Base-by-base conservation (phyloP, 1,140 invertebrate genomes). In the Drosophila bocqueti region DNA sequence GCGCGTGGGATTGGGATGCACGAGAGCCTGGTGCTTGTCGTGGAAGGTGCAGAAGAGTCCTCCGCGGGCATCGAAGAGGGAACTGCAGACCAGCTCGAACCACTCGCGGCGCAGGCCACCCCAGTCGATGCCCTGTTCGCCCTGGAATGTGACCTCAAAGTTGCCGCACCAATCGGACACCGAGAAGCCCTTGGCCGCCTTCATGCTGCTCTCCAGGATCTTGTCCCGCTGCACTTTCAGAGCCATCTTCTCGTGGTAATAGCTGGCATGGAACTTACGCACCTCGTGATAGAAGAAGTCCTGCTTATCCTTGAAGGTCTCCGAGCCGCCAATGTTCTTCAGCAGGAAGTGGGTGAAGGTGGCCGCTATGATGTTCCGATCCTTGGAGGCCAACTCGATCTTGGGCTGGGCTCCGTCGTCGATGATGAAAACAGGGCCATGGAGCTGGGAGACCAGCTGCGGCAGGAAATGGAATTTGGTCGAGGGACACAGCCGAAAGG, bases 261-360 rank as follows among this genome's bases (percentile, higher is more conserved):
- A 96, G 75, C 96, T 97, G 78, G 96, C 96, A 94, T 97, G 97
- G 91, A 96, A 96, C 82, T 97, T 97, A 81, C 97, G 94, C 49
- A 99, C 95, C 94, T 98, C 97, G 92, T 97, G 97, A 93, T 98
- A 98, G 93, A 99, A 98, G 93, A 98, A 98, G 84, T 98, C 97
- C 93, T 98, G 97, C 92, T 99, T 99, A 92, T 98, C 98, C 93
- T 98, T 97, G 91, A 99, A 99, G 31, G 97, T 98, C 94, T 99
- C 98, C 29, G 97, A 98, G 8, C 98, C 98, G 54, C 98, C 98
- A 89, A 98, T 98, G 94, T 98, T 98, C 94, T 98, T 98, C n/a
- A 98, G 93, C 46, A 99, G 94, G 93, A 98, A 98, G 86, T 98
- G 96, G 2, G 97, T 97, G 93, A 98, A 99, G 8, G 97, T 97